Evolutionary conservation across 1,140 invertebrate species (phyloP).

Genomic region (Lasaia peninsularis): DNA sequence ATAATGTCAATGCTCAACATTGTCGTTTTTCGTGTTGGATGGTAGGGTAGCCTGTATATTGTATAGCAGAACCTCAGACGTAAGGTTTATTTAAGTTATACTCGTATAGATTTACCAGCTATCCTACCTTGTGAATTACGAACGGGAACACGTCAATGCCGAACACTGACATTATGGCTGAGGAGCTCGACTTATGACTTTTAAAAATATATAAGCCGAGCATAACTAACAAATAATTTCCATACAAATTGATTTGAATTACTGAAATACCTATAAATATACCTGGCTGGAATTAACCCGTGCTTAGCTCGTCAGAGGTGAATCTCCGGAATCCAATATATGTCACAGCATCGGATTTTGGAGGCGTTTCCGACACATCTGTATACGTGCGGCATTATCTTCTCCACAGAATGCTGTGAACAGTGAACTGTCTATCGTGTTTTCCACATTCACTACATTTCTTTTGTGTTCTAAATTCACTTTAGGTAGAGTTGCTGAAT

Average conservation of each 20-base stretch:
- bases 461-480: background rate
- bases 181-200: too few species aligned
- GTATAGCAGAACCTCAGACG: too few species aligned
- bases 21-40: too few species aligned
- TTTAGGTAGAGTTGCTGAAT: too few species aligned
- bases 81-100: too few species aligned
- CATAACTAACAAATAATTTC: background rate
- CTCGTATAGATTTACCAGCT: too few species aligned
- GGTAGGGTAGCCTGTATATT: too few species aligned
- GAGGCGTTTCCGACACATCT: constrained; percentile 9
- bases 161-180: too few species aligned
- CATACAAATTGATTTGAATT: background rate
- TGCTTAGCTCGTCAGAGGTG: constrained; percentile 8
- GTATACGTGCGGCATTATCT: constrained; percentile 11
- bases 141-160: too few species aligned
- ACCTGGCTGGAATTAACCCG: background rate
- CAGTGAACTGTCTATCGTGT: constrained; percentile 1
- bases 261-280: constrained; percentile 6
- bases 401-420: background rate
- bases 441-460: background rate
- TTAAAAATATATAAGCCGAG: too few species aligned
- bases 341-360: constrained; percentile 10
- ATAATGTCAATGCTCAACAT: too few species aligned
- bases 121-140: too few species aligned
- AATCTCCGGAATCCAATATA: constrained; percentile 11